A percentile compares a stretch with the other conserved stretches of the same genome.
Conservation (phyloP, 2,888 invertebrate species). For the Horisme vitalbata region DNA sequence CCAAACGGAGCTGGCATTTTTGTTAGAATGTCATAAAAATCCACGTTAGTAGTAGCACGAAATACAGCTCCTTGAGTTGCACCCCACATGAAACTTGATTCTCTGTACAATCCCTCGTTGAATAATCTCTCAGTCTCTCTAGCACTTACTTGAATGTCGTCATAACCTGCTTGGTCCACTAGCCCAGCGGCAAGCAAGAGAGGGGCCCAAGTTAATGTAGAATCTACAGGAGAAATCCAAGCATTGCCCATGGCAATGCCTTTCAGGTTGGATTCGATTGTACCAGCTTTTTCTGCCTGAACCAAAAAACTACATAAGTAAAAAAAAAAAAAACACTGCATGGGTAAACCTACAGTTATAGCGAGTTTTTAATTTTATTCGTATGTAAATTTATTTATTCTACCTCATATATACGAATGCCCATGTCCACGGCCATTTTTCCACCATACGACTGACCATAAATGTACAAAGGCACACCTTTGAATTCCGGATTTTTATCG, state of each 20-base stretch:
- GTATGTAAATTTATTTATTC: slow-evolving; percentile 19
- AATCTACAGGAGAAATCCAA: slow-evolving; percentile 95
- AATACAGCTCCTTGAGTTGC: slow-evolving; percentile 85
- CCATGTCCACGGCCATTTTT: slow-evolving; percentile 95
- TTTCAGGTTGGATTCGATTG: slow-evolving; percentile 86
- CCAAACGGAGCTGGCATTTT: slow-evolving; percentile 52
- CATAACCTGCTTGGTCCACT: slow-evolving; percentile 86
- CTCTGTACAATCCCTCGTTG: slow-evolving; percentile 78
- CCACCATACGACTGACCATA: slow-evolving; percentile 96
- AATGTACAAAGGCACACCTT: slow-evolving; percentile 89
- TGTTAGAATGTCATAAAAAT: slow-evolving; percentile 91
- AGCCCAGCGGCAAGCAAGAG: slow-evolving; percentile 88
- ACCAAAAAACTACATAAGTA: slow-evolving; percentile 1
- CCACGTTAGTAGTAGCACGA: slow-evolving; percentile 85
- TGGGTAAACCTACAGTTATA: too few species aligned
- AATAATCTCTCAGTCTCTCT: slow-evolving; percentile 80
- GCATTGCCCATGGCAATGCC: slow-evolving; percentile 94
- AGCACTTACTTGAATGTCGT: slow-evolving; percentile 83
- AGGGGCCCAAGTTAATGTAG: slow-evolving; percentile 92
- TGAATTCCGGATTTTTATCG: slow-evolving; percentile 85
- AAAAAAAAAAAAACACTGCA: too few species aligned
- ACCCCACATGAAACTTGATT: slow-evolving; percentile 86
- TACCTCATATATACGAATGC: slow-evolving; percentile 82
- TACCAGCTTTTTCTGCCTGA: slow-evolving; percentile 84
- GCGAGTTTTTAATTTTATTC: too few species aligned